Conservation (phyloP, 2,888 invertebrate species). For the Brachylomia viminalis region DNA sequence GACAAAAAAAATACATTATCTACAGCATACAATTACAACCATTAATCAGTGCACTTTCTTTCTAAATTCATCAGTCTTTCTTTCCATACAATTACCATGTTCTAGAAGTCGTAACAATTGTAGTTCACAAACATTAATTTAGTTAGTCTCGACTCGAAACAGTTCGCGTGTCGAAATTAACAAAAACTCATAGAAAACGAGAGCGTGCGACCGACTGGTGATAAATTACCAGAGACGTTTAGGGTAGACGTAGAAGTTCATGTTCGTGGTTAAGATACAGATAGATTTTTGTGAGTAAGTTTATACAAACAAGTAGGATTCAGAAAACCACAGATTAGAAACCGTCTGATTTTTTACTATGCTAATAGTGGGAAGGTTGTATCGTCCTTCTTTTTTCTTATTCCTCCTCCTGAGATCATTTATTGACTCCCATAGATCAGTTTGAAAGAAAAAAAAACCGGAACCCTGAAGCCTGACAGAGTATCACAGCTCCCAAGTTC, state of each 20-base stretch:
- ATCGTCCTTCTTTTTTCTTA: neutral
- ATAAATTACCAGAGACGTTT: slow-evolving; percentile 59
- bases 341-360: too few species aligned
- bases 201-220: slow-evolving; percentile 77
- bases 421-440: neutral
- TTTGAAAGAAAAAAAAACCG: neutral
- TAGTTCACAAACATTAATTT: slow-evolving; percentile 71
- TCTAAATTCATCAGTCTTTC: slow-evolving; percentile 46
- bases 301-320: neutral
- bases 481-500: neutral
- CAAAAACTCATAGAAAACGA: slow-evolving; percentile 74
- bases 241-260: slow-evolving; percentile 31
- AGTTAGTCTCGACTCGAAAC: slow-evolving; percentile 63
- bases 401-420: too few species aligned
- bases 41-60: slow-evolving; percentile 52
- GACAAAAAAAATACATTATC: rapidly evolving
- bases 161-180: slow-evolving; percentile 73
- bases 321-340: neutral
- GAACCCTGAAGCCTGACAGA: neutral
- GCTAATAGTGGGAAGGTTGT: neutral
- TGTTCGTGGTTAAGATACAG: neutral
- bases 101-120: slow-evolving; percentile 62
- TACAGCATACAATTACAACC: neutral
- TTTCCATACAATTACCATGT: slow-evolving; percentile 51
- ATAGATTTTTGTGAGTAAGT: neutral